Conservation (phyloP, 1,140 invertebrate species). For the Pogonomyrmex barbatus region DNA sequence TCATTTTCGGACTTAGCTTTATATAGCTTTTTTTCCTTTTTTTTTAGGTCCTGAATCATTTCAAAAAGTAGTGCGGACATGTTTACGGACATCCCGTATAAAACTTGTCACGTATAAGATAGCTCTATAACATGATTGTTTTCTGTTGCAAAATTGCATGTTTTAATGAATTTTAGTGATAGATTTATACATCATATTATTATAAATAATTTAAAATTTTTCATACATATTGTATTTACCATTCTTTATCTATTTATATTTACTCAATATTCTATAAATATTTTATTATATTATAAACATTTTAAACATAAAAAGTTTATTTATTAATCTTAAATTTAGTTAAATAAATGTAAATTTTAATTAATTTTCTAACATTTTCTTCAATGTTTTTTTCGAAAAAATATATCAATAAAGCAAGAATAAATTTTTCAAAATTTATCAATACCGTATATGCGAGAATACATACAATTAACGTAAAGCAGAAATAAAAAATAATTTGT, state of each 20-base stretch:
- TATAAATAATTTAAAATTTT: not conserved
- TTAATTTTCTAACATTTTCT: not conserved
- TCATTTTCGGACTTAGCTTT: too few relatives aligned
- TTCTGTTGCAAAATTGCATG: constrained; percentile 31
- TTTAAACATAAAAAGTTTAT: not conserved
- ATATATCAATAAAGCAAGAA: not conserved
- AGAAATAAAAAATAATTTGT: constrained; percentile 1
- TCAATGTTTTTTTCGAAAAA: not conserved
- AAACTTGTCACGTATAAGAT: constrained; percentile 40
- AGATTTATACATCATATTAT: not conserved
- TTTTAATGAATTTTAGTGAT: constrained; percentile 28
- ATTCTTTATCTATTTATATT: not conserved
- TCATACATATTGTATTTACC: not conserved
- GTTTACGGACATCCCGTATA: not conserved
- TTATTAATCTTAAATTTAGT: not conserved
- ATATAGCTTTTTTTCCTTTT: too few relatives aligned
- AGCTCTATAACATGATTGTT: constrained; percentile 18
- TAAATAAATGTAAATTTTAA: not conserved
- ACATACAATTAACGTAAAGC: not conserved
- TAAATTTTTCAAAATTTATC: not conserved
- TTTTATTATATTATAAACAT: not conserved
- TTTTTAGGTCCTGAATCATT: too few relatives aligned
- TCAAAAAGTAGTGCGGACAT: too few relatives aligned
- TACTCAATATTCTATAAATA: not conserved
- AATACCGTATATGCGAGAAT: not conserved